Base-by-base conservation (phyloP, 2,888 invertebrate genomes). In the Conchocele bisecta region DNA sequence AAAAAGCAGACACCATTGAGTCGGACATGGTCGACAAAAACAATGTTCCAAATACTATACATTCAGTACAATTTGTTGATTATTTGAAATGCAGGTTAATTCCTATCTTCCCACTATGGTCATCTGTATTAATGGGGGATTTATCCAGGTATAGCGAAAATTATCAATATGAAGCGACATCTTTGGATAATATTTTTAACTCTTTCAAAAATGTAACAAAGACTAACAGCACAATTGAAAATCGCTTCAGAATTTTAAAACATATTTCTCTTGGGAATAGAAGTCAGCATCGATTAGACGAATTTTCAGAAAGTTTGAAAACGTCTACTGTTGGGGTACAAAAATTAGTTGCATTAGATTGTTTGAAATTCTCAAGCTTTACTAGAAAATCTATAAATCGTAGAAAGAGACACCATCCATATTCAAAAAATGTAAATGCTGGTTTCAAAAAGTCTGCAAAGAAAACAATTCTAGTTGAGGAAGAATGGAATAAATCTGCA, bases 171-270 rank as follows among this genome's bases (percentile, higher is more conserved):
- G 11, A 6, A 20, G 15, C 28, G 24, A 46, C 13, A 22, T 6
- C 24, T n/a, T 13, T n/a, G 4, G 46, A 46, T 26, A n/a, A 6
- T 20, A 4, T 20, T 9, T 22, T 20, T n/a, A 22, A 46, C 24
- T 46, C 46, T 17, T 7, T 42, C 17, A 15, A 42, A 5, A 22
- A n/a, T 46, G 24, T 46, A 5, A 28, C 9, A 46, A 46, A 46
- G 11, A 53, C 50, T 13, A 63, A 63, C 20, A 51, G 50, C 26
- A 20, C 24, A 39, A 66, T 42, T 46, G 54, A 51, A 59, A 59
- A 66, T 42, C 31, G 66, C 9, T 66, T 66, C 28, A 24, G 58
- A 42, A 67, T 67, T 15, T 33, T 60, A 17, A 67, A 67, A 67
- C 35, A 59, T 28, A 59, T 54, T 4, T 44, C 22, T 31, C 37